Conservation (phyloP, 2,113 vertebrate genomes). For the Pollachius pollachius region DNA sequence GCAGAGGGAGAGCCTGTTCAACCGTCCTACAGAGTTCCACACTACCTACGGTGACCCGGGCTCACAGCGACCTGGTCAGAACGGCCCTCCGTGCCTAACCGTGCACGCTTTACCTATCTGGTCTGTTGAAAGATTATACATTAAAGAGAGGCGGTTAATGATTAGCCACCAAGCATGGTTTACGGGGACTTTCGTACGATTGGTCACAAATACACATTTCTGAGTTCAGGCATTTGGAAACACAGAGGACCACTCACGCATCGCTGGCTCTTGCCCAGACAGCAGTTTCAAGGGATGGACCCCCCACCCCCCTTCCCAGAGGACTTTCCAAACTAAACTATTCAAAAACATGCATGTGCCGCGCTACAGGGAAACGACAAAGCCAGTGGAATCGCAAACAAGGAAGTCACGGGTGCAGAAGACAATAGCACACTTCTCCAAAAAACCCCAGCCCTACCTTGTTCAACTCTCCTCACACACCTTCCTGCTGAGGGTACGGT, state of each 20-base stretch:
- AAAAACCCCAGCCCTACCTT: not conserved
- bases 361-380: too few species aligned
- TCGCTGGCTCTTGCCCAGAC: conserved; percentile 2
- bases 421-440: conserved; percentile 15
- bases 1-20: conserved; percentile 45
- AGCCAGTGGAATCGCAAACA: not conserved
- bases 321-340: not conserved
- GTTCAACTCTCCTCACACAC: too few species aligned
- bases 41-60: not conserved
- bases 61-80: not conserved
- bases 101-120: too few species aligned
- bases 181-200: too few species aligned
- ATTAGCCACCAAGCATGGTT: too few species aligned
- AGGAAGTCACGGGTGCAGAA: not conserved
- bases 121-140: too few species aligned
- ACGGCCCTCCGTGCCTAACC: too few species aligned
- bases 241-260: not conserved
- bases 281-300: conserved; percentile 23
- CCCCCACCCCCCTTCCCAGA: not conserved
- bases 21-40: conserved; percentile 46
- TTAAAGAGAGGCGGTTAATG: too few species aligned
- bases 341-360: not conserved
- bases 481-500: conserved; percentile 8
- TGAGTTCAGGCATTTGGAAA: too few species aligned
- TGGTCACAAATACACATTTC: too few species aligned